phyloP scores from a whole-genome alignment of 2,888 invertebrate genomes.

The Holacanthella duospinosa region DNA sequence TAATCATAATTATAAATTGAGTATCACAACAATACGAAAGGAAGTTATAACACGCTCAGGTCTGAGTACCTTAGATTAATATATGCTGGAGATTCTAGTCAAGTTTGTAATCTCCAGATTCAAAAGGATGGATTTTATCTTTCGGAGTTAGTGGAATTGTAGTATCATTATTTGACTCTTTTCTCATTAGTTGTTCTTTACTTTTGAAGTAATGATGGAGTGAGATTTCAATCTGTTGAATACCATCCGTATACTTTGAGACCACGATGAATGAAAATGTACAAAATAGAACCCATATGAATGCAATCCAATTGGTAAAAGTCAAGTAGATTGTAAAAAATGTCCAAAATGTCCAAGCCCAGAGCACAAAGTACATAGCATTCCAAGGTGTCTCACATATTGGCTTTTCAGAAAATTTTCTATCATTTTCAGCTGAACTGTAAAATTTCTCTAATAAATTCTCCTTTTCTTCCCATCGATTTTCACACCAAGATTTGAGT shows the following conservation, averaged over 20 bases:
- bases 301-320: conserved; percentile 44
- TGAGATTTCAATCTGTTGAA: conserved; percentile 50
- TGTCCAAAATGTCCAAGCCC: conserved; percentile 57
- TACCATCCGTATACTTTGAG: conserved; percentile 51
- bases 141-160: not conserved
- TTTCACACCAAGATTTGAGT: conserved; percentile 54
- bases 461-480: conserved; percentile 59
- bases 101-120: not conserved
- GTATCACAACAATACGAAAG: too few species aligned
- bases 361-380: conserved; percentile 48
- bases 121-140: not conserved
- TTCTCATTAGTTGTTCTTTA: conserved; percentile 13
- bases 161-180: too few species aligned
- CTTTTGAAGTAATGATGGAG: conserved; percentile 22
- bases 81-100: too few species aligned
- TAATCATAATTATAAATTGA: too few species aligned
- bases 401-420: conserved; percentile 13
- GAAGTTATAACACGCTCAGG: too few species aligned
- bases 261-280: conserved; percentile 48
- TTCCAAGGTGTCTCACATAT: conserved; percentile 34
- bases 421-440: conserved; percentile 9
- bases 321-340: conserved; percentile 43
- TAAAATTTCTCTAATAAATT: conserved; percentile 51
- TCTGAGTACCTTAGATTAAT: too few species aligned
- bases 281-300: conserved; percentile 49